Base-by-base conservation (phyloP, 2,888 invertebrate species). In the Nasonia oneida region DNA sequence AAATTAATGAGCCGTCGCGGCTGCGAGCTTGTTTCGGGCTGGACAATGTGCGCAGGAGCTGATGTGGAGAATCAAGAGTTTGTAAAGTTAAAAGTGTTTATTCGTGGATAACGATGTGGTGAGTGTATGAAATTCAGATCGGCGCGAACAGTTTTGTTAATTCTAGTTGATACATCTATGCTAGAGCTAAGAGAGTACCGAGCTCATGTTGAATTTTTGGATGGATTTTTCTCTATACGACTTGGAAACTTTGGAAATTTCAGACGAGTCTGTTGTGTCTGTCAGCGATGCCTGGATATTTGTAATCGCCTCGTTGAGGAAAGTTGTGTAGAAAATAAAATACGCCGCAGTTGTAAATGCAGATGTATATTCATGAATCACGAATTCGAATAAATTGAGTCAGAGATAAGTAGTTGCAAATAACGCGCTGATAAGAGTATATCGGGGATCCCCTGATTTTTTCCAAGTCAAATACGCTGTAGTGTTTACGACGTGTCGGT, bases 1-100 rank as follows among this genome's bases (percentile, higher is more conserved):
- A 75, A 75, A 84, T 84, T 84, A 84, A 84, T 80, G 84, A 84
- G 80, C 75, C 84, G 79, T 83, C 83, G 70, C 82, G n/a, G 75
- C 29, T 39, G 29, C 29, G 39, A 39, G 71, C 15, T 57, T 6
- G 18, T 14, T 29, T 50, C 73, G 42, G 12, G 39, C 2, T 37
- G 8, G 73, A 73, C 73, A 39, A n/a, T n/a, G n/a, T 73, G 39
- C 39, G n/a, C 39, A 14, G 18, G 39, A 71, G 1, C 29, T 29
- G 18, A 39, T 71, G 14, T 23, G 8, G 29, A 29, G 23, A 47
- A 47, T 47, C 12, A 10, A 12, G 47, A 47, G 12, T 12, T 42
- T 42, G 6, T 42, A 8, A 42, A 8, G 15, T 53, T 14, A 53
- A 53, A 15, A 53, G 53, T 53, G 3, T 53, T 53, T 15, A 53